Percentiles rank a stretch among this genome's conserved stretches.
phyloP scores from a whole-genome alignment of 2,113 vertebrate species.

The Gobiocypris rarus region DNA sequence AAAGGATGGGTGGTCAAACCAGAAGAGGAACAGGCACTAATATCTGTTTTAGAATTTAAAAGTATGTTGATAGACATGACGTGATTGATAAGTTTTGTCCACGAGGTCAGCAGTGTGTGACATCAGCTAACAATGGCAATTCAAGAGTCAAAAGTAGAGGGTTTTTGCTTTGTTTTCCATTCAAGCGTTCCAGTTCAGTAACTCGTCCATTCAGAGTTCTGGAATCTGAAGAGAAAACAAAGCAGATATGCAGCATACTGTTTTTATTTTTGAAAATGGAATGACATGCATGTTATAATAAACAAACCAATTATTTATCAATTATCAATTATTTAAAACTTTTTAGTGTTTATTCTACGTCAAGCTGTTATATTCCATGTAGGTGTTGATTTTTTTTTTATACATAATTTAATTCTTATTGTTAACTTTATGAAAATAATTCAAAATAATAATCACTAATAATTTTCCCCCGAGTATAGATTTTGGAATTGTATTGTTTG shows the following conservation, averaged over 20 bases:
- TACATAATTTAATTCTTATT: not conserved
- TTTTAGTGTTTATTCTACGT: not conserved
- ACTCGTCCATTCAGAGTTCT: not conserved
- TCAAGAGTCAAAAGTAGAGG: slow-evolving; percentile 1
- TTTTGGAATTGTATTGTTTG: not conserved
- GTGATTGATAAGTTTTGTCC: slow-evolving; percentile 15
- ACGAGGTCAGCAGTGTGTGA: not conserved
- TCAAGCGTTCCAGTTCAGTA: not conserved
- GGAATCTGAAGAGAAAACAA: not conserved
- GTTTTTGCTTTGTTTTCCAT: not conserved
- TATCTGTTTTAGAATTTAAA: slow-evolving; percentile 16
- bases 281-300: not conserved
- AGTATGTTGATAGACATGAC: slow-evolving; percentile 26
- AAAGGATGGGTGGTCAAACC: slow-evolving; percentile 34
- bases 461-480: too few species aligned
- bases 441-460: not conserved
- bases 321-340: not conserved
- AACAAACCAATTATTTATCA: not conserved
- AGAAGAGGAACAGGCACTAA: slow-evolving; percentile 35
- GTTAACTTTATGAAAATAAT: not conserved
- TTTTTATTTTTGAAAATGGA: not conserved
- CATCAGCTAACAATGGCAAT: not conserved
- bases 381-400: not conserved
- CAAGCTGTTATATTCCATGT: not conserved
- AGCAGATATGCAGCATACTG: not conserved